Evolutionary conservation across 2,797 vertebrate species (phyloP).

Genomic region (Emys orbicularis): DNA sequence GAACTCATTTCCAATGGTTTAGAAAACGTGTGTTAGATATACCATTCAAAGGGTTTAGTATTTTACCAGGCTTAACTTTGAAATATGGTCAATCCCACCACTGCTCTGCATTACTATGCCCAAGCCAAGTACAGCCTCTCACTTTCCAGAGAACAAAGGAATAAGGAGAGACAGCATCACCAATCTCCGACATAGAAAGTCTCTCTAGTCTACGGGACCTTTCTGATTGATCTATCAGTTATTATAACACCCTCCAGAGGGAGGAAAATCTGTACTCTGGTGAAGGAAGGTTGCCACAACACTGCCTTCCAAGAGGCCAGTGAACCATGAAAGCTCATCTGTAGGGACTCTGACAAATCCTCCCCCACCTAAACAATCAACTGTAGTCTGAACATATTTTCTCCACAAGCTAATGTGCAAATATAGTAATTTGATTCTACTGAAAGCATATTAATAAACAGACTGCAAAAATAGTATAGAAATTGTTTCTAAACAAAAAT

Average conservation of each 20-base stretch:
- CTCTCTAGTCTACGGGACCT: not conserved
- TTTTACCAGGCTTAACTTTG: not conserved
- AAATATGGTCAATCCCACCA: not conserved
- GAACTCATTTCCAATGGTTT: not conserved
- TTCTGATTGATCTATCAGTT: not conserved
- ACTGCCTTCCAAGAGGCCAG: slow-evolving; percentile 52
- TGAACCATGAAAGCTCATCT: slow-evolving; percentile 14
- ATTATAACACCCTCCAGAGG: not conserved
- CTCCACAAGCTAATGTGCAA: not conserved
- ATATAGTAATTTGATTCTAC: not conserved
- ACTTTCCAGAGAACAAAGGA: not conserved
- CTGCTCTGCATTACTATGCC: not conserved
- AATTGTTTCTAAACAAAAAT: not conserved
- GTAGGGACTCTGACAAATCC: not conserved
- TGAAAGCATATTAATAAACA: not conserved
- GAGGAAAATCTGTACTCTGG: not conserved
- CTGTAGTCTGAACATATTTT: not conserved
- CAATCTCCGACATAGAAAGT: not conserved
- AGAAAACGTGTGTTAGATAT: not conserved
- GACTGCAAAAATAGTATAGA: not conserved
- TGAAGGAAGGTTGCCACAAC: not conserved
- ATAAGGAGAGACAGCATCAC: not conserved
- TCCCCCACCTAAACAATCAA: slow-evolving; percentile 1
- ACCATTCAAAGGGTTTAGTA: not conserved
- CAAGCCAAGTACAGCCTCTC: not conserved